Evolutionary conservation across 2,888 invertebrate species (phyloP).

Genomic region (Ypsolopha scabrella): DNA sequence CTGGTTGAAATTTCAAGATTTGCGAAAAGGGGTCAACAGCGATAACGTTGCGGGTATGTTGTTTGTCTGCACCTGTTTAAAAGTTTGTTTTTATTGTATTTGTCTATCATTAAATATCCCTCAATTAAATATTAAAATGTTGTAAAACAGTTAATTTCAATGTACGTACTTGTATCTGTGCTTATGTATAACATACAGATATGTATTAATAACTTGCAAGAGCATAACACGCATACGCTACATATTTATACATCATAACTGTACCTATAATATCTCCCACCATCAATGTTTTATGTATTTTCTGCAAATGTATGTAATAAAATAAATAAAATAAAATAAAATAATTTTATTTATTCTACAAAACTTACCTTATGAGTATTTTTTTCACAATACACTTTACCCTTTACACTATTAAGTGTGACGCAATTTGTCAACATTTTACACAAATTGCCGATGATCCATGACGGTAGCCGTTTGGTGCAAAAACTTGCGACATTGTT

Average conservation of each 20-base stretch:
- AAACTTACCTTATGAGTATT: not conserved
- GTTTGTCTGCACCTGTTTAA: conserved; percentile 18
- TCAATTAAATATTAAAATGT: too few species aligned
- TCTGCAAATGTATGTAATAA: too few species aligned
- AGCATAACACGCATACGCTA: not conserved
- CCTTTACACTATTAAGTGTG: conserved; percentile 19
- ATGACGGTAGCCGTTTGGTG: conserved; percentile 15
- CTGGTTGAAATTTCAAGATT: conserved; percentile 41
- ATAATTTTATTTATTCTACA: not conserved
- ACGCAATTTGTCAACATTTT: conserved; percentile 23
- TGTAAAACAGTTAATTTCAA: too few species aligned
- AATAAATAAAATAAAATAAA: too few species aligned
- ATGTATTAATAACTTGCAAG: not conserved
- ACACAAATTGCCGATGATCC: conserved; percentile 20
- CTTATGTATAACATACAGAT: too few species aligned
- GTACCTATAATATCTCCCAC: too few species aligned
- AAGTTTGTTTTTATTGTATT: not conserved
- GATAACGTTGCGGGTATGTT: conserved; percentile 9
- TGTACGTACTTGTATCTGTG: too few species aligned
- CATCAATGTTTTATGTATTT: too few species aligned
- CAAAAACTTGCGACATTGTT: conserved; percentile 2
- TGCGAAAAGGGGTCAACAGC: conserved; percentile 13
- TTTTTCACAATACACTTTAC: conserved; percentile 11
- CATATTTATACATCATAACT: not conserved
- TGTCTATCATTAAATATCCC: not conserved